Base-by-base conservation (phyloP, 1,140 invertebrate genomes). In the Leucophenga varia region DNA sequence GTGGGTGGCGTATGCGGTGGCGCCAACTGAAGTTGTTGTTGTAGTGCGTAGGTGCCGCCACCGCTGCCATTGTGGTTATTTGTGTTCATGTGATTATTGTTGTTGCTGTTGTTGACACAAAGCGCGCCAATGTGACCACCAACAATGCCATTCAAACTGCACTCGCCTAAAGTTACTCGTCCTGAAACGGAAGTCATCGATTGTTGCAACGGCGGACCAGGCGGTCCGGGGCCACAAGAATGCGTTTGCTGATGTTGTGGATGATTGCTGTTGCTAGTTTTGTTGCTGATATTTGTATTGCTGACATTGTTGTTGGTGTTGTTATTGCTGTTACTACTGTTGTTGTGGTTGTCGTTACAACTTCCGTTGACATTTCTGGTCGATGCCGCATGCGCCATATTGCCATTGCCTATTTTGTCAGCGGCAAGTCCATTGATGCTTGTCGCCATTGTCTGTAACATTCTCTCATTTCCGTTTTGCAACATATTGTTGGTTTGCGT, bases 361-460 rank as follows among this genome's bases (percentile, higher is more conserved):
- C 64, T 68, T 67, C 64, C 64, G 64, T 64, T 69, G 59, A 69
- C 63, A 61, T 64, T 69, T 55, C 60, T 53, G 48, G 54, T 58
- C 43, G 49, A 48, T 63, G 63, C 56, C 63, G n/a, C n/a, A n/a
- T n/a, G n/a, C n/a, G 63, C 59, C 63, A 65, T 65, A 67, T 65
- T 65, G 63, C 59, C 63, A 67, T 58, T 57, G n/a, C n/a, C n/a
- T n/a, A n/a, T n/a, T n/a, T 57, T 64, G 61, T 12, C 8, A 17
- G 20, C 20, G 13, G 13, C 35, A 16, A 4, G 19, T 9, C 17
- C 34, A 31, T 30, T 42, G 12, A 5, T 34, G 9, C 22, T 43
- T 7, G 13, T 34, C 30, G 16, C 52, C 37, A 51, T 46, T 19
- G n/a, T n/a, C n/a, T n/a, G n/a, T n/a, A n/a, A n/a, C n/a, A n/a